Evolutionary conservation across 1,140 invertebrate genomes (phyloP), one percentile per base, ranked within the genome.

Genomic region (Akabosia matsudoensis): DNA sequence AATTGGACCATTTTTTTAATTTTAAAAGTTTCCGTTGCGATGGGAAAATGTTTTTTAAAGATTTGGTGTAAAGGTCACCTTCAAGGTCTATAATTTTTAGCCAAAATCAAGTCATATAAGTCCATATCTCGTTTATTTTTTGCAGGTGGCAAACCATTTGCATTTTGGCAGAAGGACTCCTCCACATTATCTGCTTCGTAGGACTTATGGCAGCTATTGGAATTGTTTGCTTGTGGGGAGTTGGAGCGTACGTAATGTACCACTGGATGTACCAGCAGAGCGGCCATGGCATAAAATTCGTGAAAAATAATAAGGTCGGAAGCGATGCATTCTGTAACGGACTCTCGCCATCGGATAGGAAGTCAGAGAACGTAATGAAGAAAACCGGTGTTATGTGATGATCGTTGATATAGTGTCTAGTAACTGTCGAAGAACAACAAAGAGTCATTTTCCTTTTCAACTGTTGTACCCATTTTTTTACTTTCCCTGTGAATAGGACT

Each of bases 181-280:
- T 78, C 7, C 70, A 78, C 64, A 26, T 75, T 14, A 78, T 78
- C 52, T 78, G 76, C 51, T 73, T 78, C 30, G 74, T 78, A 10
- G 77, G 77, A 22, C 52, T 78, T 1, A 34, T 75, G 33, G 33
- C 74, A 18, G 64, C 73, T 3, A 78, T 78, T 24, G 70, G 73
- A 22, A 70, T 78, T 1, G 74, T 73, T 0, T 37, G 45, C 31
- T 16, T 75, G n/a, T 78, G 77, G 77, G 51, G 64, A 30, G 13
- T 30, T 22, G 4, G 7, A 13, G 61, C 26, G 3, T 67, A 30
- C 30, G 61, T 67, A 22, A 67, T 67, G 61, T 28, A 28, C n/a
- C 1, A 67, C 61, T 67, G 61, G 61, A 67, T 67, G 61, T 7
- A 67, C 4, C 22, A 28, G 22, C 61, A 67, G n/a, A 16, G 7